Base-by-base conservation (phyloP, 2,888 invertebrate species). In the Meiosimyza platycephala region DNA sequence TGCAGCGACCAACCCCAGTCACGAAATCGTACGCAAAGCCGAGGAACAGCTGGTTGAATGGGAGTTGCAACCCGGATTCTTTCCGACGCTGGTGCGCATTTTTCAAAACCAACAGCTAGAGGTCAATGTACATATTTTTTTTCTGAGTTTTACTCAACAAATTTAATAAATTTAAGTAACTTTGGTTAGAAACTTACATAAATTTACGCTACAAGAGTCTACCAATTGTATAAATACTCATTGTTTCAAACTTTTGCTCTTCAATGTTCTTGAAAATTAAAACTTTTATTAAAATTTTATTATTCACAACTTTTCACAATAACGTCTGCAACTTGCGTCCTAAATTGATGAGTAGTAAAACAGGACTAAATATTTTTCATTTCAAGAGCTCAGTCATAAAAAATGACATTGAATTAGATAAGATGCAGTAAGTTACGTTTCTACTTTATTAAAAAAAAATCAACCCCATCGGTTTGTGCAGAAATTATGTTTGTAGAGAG, bases 391-490 rank as follows among this genome's bases (percentile, higher is more conserved):
- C 40, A 40, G 47, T n/a, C 60, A 60, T 60, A 60, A 33, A 33
- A 60, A 60, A 60, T 60, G 60, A 60, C 60, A 60, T 60, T 60
- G 33, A 60, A 60, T 33, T 33, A 33, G 60, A 60, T 60, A 33
- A 28, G 59, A 59, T 33, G 13, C 33, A 40, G 40, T n/a, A 11
- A 33, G 33, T 40, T 33, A n/a, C 9, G 40, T 33, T 33, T 60
- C 12, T 33, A 33, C 47, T 60, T 40, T 40, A 40, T 9, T 9
- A 40, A 40, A 40, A 40, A 9, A 9, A 40, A 40, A 40, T 9
- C 40, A 40, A 40, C 40, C 40, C 60, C 13, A 28, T 60, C 28
- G 28, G 59, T 15, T 59, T 28, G 22, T 55, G 55, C 16, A 55
- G 55, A 22, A 18, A 18, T 18, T 16, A 55, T 55, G 2, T 1